Base-by-base conservation (phyloP, 2,888 invertebrate species). In the Orchestes rusci region DNA sequence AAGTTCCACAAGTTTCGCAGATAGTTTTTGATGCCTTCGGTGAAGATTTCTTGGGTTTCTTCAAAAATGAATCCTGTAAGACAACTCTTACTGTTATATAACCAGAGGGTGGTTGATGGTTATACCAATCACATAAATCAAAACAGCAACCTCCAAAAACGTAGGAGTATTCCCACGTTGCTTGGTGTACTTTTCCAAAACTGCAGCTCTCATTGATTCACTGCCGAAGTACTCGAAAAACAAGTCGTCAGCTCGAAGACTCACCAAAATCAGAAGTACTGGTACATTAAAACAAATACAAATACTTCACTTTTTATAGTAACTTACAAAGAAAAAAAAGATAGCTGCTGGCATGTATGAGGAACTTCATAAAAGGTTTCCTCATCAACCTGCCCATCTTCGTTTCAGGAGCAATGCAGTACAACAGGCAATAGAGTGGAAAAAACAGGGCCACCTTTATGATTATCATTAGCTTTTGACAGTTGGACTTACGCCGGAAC, bases 321-420 rank as follows among this genome's bases (percentile, higher is more conserved):
- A 8, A 18, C 88, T 84, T 70, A 95, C 95, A 74, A 50, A 96
- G 73, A 67, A 95, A 96, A 71, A 91, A 90, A 53, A 94, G 71
- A 65, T 96, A 96, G 10, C 94, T 92, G 0, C 93, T 85, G 4
- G 92, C 92, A 62, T 95, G 94, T 40, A 91, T 85, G 60, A 96
- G 78, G 67, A 96, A 96, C 70, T 95, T 95, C 84, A 96, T 91
- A 65, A 95, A 95, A 0, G 96, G 95, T 65, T 91, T 90, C 54
- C 90, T 77, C 80, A 94, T 84, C 18, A 94, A 75, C 56, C 79
- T 80, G 0, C 92, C 93, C 4, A 80, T 79, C 3, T 73, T 71
- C 36, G 88, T 86, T 60, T 84, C 82, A 0, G 95, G 95, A 0
- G 85, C 82, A 8, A 91, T 60, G 75, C 92, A 84, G 64, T 95